Base-by-base conservation (phyloP, 64 coral and sea anemone species). In the Dendrophyllia cribrosa region DNA sequence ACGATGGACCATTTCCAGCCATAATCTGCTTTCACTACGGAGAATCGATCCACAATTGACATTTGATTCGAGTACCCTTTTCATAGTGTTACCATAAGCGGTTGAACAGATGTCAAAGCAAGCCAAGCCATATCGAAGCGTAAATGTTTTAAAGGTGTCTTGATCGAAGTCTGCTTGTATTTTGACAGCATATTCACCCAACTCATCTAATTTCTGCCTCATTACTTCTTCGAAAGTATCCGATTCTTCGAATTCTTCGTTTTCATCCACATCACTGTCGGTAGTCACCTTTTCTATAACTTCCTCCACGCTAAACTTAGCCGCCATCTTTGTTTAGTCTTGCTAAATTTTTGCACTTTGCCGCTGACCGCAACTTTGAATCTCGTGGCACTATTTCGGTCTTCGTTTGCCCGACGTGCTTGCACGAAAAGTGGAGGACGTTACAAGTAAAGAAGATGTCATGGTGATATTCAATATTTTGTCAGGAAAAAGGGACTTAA, bases 351-450 rank as follows among this genome's bases (percentile, higher is more conserved):
- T 58, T 78, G 49, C 51, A 78, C 46, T 78, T 78, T 24, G 19
- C 75, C 51, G 75, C 74, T 76, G 74, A 76, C 74, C 74, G n/a
- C 74, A 76, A 76, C 74, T 74, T 48, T 52, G 47, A 76, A 51
- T 76, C n/a, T n/a, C n/a, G n/a, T n/a, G n/a, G n/a, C n/a, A n/a
- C n/a, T n/a, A n/a, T n/a, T n/a, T n/a, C n/a, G 16, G 48, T 76
- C 74, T n/a, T 76, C 50, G 74, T 51, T 76, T 76, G 74, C 45
- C 74, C 74, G 20, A 76, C 46, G 74, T 76, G 74, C 91, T 93
- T 22, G 91, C 66, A 49, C 25, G 63, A 69, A 67, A 51, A 19
- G 86, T 87, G 22, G 53, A 76, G 47, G 58, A 89, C 7, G 58
- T 19, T 50, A 43, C 25, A 4, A 87, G 58, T 23, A 86, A 92